Evolutionary conservation across 2,888 invertebrate species (phyloP), one percentile per base, ranked within the genome.

Genomic region (Nemoura dubitans): DNA sequence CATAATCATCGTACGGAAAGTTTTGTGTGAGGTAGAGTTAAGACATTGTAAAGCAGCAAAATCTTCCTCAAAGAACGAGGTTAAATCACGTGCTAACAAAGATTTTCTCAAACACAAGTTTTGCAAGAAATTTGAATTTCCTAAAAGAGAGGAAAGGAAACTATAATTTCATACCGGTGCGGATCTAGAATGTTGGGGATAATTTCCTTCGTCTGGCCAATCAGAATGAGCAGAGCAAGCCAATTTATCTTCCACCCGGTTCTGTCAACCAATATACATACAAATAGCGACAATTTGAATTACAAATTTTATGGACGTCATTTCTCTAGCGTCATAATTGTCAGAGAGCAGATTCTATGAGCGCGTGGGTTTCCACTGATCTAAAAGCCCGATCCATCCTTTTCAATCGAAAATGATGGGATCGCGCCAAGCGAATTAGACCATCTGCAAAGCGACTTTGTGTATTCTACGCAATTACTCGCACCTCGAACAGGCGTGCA

Each of bases 21-120:
- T 78, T 78, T 76, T 78, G 78, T 27, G 10, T 16, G 27, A 78
- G 28, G 78, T 78, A 78, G 28, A 78, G 28, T 78, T 6, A 76
- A 21, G 76, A 25, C n/a, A 76, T 25, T 76, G 76, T 76, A 28
- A 78, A 78, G 78, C 26, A 78, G 78, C 78, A 78, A 26, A 26
- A 78, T 27, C 78, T 78, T 28, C 27, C 78, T 28, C 26, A 26
- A 27, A 28, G 26, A 5, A 7, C 25, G 26, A 21, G 78, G n/a
- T 78, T 78, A 78, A 78, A 78, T 78, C 28, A 28, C 78, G 28
- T 78, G 78, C 28, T 78, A 26, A 78, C 78, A 28, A 78, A 78
- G 78, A 78, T 78, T 78, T 28, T 78, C 78, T n/a, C 78, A 78
- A 78, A 78, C 78, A 78, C 78, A 78, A 78, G 78, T 78, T 78